phyloP scores from a whole-genome alignment of 2,888 invertebrate genomes.

The Cephus nigrinus region DNA sequence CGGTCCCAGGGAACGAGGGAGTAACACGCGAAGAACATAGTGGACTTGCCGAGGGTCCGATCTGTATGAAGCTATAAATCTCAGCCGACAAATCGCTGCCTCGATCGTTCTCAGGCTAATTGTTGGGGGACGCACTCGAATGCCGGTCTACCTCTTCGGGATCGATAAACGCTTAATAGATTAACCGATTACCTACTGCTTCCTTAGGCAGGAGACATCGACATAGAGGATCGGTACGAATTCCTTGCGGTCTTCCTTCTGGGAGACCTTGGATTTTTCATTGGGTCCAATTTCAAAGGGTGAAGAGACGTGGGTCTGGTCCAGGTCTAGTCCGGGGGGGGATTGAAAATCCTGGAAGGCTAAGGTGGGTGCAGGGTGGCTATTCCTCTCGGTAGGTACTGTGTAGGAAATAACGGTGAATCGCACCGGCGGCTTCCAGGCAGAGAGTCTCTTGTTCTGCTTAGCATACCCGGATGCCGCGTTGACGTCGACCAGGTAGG shows the following conservation, averaged over 20 bases:
- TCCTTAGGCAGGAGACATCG: background rate
- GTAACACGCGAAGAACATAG: background rate
- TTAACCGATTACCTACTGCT: conserved; percentile 49
- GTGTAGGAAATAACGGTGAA: background rate
- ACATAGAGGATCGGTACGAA: background rate
- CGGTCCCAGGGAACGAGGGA: background rate
- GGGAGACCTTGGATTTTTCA: background rate
- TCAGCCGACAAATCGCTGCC: conserved; percentile 54
- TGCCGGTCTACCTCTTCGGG: conserved; percentile 32
- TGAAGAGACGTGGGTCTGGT: background rate
- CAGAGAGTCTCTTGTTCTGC: conserved; percentile 13
- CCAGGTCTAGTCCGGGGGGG: background rate
- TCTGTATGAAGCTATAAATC: conserved; percentile 59
- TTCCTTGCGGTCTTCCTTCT: background rate
- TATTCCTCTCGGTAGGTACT: background rate
- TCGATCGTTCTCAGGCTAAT: conserved; percentile 55
- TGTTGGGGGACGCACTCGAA: conserved; percentile 50
- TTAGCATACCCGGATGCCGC: conserved; percentile 21
- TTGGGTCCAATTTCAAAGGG: background rate
- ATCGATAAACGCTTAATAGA: conserved; percentile 45
- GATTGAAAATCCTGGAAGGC: background rate
- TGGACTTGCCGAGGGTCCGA: conserved; percentile 22
- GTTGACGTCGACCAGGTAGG: conserved; percentile 5
- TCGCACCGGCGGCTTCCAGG: background rate
- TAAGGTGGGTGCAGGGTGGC: background rate